A percentile compares a stretch with the other conserved stretches of the same genome.
These are phyloP conservation scores for Capitulum mitella DNA, from an alignment of 2,888 invertebrate species.

Conservation along the genomic window DNA sequence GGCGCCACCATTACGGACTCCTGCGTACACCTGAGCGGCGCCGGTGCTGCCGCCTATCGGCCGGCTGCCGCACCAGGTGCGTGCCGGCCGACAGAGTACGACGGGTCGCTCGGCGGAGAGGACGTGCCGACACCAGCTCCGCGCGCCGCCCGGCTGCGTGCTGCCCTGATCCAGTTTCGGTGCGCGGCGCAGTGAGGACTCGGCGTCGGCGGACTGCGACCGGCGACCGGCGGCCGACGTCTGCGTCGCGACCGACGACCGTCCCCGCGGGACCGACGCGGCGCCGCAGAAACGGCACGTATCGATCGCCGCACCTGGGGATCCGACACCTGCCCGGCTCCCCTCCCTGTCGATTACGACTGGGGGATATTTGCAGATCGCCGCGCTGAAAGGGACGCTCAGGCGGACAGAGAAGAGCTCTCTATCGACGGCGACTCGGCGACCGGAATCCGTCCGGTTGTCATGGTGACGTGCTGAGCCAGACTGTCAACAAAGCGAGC, in stretches of 20 bases:
- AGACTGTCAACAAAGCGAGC: neutral
- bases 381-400: neutral
- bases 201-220: neutral
- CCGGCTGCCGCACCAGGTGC: neutral
- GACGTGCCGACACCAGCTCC: neutral
- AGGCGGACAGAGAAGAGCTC: neutral
- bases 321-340: neutral
- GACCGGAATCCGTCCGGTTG: neutral
- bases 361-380: neutral
- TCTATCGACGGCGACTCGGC: neutral
- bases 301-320: neutral
- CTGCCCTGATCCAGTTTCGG: neutral
- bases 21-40: constrained; percentile 1
- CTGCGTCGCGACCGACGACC: neutral
- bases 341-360: neutral
- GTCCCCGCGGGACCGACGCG: neutral
- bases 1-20: neutral
- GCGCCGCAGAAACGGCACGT: neutral
- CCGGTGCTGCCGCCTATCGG: neutral
- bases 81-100: constrained; percentile 11
- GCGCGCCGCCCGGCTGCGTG: neutral
- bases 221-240: neutral
- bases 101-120: neutral
- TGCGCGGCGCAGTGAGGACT: neutral
- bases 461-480: constrained; percentile 6